phyloP scores from a whole-genome alignment of 2,797 vertebrate genomes.

The Peromyscus nudipes region DNA sequence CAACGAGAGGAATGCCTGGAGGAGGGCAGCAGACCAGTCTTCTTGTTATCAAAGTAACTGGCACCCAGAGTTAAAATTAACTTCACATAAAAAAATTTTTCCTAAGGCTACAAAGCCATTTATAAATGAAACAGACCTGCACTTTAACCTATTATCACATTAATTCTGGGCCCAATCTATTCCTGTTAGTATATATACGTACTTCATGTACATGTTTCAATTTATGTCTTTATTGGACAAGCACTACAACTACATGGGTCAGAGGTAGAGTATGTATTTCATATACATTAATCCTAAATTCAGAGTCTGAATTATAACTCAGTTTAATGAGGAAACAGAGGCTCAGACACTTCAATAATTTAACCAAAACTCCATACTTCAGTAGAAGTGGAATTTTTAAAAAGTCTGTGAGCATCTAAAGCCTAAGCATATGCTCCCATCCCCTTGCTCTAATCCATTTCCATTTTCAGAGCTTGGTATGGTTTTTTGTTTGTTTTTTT shows the following conservation, averaged over 20 bases:
- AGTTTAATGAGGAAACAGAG: constrained; percentile 58
- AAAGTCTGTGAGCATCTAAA: constrained; percentile 22
- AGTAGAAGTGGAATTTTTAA: constrained; percentile 10
- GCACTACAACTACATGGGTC: not conserved
- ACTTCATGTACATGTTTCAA: not conserved
- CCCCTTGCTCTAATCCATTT: not conserved
- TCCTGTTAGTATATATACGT: not conserved
- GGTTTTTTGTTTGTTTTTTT: not conserved
- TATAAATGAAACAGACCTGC: not conserved
- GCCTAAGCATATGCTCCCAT: not conserved
- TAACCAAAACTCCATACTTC: not conserved
- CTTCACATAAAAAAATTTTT: not conserved
- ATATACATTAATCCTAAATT: not conserved
- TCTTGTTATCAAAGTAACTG: constrained; percentile 47
- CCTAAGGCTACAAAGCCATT: constrained; percentile 39
- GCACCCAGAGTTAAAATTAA: constrained; percentile 62
- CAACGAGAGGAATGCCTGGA: constrained; percentile 96
- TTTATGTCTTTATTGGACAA: constrained; percentile 43
- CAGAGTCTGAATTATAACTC: not conserved
- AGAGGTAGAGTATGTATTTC: not conserved
- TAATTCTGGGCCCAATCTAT: constrained; percentile 37
- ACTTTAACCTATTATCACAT: constrained; percentile 46
- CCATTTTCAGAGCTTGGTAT: not conserved
- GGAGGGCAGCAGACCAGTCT: constrained; percentile 10
- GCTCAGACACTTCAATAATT: constrained; percentile 46